These are phyloP conservation scores for Saguinus oedipus DNA, from an alignment of 2,797 vertebrate genomes.

Conservation along the genomic window DNA sequence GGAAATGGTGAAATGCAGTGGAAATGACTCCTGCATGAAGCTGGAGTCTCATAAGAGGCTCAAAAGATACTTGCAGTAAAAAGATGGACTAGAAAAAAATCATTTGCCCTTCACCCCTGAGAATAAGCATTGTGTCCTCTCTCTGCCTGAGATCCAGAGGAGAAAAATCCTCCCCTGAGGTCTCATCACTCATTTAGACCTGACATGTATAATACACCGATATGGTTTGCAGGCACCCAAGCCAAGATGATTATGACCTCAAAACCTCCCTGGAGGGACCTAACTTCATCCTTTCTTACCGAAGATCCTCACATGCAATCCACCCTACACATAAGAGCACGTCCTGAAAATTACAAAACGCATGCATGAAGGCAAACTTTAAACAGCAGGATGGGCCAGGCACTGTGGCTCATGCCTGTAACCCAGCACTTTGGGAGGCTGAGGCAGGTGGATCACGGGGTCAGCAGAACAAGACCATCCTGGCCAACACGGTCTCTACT, in stretches of 20 bases:
- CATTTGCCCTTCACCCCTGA: neutral
- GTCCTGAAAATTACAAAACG: neutral
- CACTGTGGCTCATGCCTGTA: no score
- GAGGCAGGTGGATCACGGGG: no score
- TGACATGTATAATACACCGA: no score
- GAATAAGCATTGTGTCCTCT: neutral
- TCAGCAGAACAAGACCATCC: no score
- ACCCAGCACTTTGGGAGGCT: no score
- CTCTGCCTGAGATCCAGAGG: neutral
- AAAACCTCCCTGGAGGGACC: neutral
- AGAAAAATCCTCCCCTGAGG: neutral
- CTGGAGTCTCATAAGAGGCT: neutral
- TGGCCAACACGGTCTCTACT: no score
- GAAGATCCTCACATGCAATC: neutral
- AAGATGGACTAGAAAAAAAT: neutral
- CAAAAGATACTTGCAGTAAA: neutral
- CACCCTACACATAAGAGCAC: neutral
- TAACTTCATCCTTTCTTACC: no score
- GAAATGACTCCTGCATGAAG: neutral
- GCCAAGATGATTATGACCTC: neutral
- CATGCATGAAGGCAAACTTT: neutral
- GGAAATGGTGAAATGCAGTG: neutral
- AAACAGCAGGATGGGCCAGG: neutral
- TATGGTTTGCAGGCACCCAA: neutral
- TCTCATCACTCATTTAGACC: neutral